Percentiles rank a stretch among this genome's conserved stretches.
phyloP scores from a whole-genome alignment of 2,888 invertebrate genomes.

The Phytoseiulus persimilis region DNA sequence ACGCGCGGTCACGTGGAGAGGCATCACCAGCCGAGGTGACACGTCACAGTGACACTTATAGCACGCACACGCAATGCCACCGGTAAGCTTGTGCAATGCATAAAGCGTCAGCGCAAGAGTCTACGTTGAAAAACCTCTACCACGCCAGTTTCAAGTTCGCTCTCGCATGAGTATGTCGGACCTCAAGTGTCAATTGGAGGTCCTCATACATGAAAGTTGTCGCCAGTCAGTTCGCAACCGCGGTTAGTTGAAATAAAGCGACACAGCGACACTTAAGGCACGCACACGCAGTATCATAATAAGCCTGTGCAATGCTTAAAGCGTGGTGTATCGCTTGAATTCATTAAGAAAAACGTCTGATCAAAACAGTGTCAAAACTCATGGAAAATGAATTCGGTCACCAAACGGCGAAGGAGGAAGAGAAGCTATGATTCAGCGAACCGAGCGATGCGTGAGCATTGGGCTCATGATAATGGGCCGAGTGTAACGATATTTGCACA shows the following conservation, averaged over 20 bases:
- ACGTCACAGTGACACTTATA: background rate
- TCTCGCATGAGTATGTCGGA: background rate
- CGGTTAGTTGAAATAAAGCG: background rate
- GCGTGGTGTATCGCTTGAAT: background rate
- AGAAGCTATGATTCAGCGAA: too few relatives aligned
- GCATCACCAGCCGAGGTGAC: slow-evolving; percentile 5
- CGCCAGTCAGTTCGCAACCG: background rate
- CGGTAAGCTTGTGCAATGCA: background rate
- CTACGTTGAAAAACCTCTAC: background rate
- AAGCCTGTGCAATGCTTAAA: slow-evolving; percentile 5
- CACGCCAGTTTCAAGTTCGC: background rate
- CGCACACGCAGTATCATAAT: background rate
- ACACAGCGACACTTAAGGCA: slow-evolving; percentile 5
- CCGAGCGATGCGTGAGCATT: too few relatives aligned
- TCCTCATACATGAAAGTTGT: background rate
- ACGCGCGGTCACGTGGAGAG: background rate
- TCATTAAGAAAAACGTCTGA: background rate
- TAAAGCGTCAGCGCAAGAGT: background rate
- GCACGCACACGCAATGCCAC: background rate
- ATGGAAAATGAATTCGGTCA: too few relatives aligned
- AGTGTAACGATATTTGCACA: too few relatives aligned
- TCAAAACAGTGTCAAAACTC: background rate
- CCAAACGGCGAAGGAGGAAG: too few relatives aligned
- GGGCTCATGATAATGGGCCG: too few relatives aligned
- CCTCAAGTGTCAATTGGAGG: background rate